A percentile compares a stretch with the other conserved stretches of the same genome.
Evolutionary conservation across 2,888 invertebrate species (phyloP).

Genomic region (Melanophora roralis): DNA sequence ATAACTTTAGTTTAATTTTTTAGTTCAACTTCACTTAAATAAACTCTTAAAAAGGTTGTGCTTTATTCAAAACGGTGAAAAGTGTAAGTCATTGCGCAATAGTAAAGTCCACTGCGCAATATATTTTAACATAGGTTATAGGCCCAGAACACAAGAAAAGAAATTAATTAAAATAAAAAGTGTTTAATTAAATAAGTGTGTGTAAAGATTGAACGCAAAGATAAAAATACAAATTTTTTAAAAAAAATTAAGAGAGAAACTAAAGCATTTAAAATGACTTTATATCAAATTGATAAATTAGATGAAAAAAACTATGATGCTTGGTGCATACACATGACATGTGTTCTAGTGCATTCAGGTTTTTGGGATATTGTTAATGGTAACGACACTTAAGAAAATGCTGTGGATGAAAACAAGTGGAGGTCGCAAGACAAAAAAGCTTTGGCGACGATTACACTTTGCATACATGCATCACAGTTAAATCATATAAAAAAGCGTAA

Average conservation of each 20-base stretch:
- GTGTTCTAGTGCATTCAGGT: constrained; percentile 14
- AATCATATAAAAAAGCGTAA: constrained; percentile 53
- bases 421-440: constrained; percentile 21
- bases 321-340: constrained; percentile 15
- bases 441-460: constrained; percentile 35
- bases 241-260: too few relatives aligned
- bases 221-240: too few relatives aligned
- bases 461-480: constrained; percentile 37
- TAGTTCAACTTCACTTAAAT: too few relatives aligned
- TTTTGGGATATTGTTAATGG: constrained; percentile 3
- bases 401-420: neutral
- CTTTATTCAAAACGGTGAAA: too few relatives aligned
- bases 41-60: too few relatives aligned
- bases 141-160: neutral
- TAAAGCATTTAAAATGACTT: neutral
- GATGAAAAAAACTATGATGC: constrained; percentile 28
- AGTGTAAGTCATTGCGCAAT: too few relatives aligned
- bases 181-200: neutral
- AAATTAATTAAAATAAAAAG: neutral
- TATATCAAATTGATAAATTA: constrained; percentile 32
- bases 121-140: neutral
- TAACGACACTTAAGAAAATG: neutral
- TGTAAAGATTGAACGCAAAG: neutral
- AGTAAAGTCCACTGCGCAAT: neutral
- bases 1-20: too few relatives aligned